A percentile compares a stretch with the other conserved stretches of the same genome.
Conservation (phyloP, 35 echinoderm and acorn worm genomes). For the Stichopus chloronotus region DNA sequence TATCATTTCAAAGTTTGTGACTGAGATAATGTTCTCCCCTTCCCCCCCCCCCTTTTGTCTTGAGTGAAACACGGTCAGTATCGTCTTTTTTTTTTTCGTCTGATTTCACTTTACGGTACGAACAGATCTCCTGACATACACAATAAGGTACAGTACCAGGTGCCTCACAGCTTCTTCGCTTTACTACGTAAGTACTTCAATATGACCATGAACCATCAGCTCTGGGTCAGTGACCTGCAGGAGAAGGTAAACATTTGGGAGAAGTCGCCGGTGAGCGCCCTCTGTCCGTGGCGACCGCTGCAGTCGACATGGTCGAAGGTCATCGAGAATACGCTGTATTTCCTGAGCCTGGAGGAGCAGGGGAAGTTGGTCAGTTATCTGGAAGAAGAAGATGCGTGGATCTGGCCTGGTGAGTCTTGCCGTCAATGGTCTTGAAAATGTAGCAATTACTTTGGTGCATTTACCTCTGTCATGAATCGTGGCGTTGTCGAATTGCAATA, state of each 20-base stretch:
- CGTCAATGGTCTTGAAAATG: neutral
- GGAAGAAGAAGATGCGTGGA: constrained; percentile 39
- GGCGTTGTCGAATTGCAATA: neutral
- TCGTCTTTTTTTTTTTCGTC: too few relatives aligned
- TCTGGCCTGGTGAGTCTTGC: constrained; percentile 38
- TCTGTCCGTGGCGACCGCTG: constrained; percentile 77
- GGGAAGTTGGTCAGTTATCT: constrained; percentile 47
- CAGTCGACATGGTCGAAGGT: constrained; percentile 77
- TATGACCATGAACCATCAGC: constrained; percentile 53
- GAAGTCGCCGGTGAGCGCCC: constrained; percentile 77
- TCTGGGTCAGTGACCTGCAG: constrained; percentile 67
- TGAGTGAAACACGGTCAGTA: too few relatives aligned
- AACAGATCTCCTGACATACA: constrained; percentile 48
- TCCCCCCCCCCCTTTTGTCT: too few relatives aligned
- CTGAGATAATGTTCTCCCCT: too few relatives aligned
- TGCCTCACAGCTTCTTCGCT: constrained; percentile 85
- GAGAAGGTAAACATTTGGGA: constrained; percentile 76
- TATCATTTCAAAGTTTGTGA: too few relatives aligned
- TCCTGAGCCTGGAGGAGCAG: constrained; percentile 71
- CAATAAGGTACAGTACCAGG: constrained; percentile 51
- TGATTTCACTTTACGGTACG: too few relatives aligned
- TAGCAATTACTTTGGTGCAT: neutral
- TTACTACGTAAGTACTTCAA: constrained; percentile 79
- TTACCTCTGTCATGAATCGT: neutral
- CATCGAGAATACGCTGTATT: constrained; percentile 68